These are phyloP conservation scores for Tyrophagus putrescentiae DNA, from an alignment of 1,140 invertebrate genomes.

Conservation along the genomic window DNA sequence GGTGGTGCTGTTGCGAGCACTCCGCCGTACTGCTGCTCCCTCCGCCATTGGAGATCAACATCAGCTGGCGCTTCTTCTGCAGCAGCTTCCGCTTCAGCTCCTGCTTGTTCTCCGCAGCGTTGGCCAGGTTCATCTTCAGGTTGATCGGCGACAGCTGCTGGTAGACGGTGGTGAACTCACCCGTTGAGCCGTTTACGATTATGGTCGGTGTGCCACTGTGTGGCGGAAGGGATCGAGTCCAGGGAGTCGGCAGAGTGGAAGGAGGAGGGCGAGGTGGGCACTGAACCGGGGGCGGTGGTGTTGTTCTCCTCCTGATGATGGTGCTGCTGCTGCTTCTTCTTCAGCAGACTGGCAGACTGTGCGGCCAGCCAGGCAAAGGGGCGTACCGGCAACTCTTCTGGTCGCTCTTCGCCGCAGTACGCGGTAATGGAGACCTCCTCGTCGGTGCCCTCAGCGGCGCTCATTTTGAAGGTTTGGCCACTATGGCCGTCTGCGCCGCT, in stretches of 20 bases:
- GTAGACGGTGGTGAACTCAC: conserved; percentile 7
- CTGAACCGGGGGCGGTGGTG: not conserved
- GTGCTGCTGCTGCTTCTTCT: no score
- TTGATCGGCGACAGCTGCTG: conserved; percentile 6
- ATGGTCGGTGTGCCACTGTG: not conserved
- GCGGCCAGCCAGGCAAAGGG: not conserved
- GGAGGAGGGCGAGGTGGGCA: conserved; percentile 1
- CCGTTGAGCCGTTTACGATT: not conserved
- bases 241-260: not conserved
- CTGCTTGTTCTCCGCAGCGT: not conserved
- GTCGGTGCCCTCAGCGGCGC: not conserved
- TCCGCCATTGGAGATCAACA: not conserved
- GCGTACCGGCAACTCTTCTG: not conserved
- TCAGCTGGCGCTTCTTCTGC: conserved; percentile 12
- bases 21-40: no score
- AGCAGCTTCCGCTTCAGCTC: conserved; percentile 1
- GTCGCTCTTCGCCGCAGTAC: not conserved
- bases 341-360: no score
- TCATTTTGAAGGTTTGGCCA: not conserved
- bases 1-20: no score
- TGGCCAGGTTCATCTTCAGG: not conserved
- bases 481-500: not conserved
- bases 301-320: not conserved
- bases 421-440: not conserved
- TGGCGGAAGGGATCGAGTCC: not conserved